Conservation (phyloP, 92 coral and sea anemone genomes). For the Galaxea fascicularis region DNA sequence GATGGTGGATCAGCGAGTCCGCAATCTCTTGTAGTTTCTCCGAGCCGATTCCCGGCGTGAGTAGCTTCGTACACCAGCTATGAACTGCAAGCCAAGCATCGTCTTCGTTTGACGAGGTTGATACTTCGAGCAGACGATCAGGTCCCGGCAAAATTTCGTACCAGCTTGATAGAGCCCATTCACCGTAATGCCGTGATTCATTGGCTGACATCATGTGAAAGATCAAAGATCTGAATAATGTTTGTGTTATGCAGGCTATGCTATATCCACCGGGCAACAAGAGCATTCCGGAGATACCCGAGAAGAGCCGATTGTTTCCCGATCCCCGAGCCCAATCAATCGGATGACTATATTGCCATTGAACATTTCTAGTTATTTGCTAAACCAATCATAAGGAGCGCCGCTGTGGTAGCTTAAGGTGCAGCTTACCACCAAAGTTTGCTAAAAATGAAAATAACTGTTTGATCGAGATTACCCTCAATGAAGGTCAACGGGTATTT, state of each 20-base stretch:
- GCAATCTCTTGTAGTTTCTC: slow-evolving; percentile 73
- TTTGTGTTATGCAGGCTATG: not conserved
- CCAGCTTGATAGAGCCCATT: slow-evolving; percentile 94
- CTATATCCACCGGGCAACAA: not conserved
- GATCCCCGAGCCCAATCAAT: no score
- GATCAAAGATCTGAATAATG: not conserved
- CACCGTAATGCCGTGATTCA: slow-evolving; percentile 70
- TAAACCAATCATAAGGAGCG: no score
- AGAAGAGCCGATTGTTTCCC: not conserved
- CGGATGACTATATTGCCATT: no score
- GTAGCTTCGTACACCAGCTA: slow-evolving; percentile 73
- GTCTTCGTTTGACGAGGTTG: slow-evolving; percentile 76
- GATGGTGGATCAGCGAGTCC: slow-evolving; percentile 74
- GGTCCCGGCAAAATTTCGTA: slow-evolving; percentile 89
- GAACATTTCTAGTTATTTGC: no score
- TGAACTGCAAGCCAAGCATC: slow-evolving; percentile 69
- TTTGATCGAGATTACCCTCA: no score
- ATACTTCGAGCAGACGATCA: slow-evolving; percentile 82
- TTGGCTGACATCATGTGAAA: slow-evolving; percentile 16
- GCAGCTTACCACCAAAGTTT: no score
- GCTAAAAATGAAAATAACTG: no score
- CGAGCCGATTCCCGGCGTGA: slow-evolving; percentile 73
- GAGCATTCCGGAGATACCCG: slow-evolving; percentile 16
- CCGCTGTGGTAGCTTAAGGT: no score
- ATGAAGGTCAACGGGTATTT: no score